A percentile compares a stretch with the other conserved stretches of the same genome.
phyloP scores from a whole-genome alignment of 2,797 vertebrate genomes.

The Calcarius lapponicus region DNA sequence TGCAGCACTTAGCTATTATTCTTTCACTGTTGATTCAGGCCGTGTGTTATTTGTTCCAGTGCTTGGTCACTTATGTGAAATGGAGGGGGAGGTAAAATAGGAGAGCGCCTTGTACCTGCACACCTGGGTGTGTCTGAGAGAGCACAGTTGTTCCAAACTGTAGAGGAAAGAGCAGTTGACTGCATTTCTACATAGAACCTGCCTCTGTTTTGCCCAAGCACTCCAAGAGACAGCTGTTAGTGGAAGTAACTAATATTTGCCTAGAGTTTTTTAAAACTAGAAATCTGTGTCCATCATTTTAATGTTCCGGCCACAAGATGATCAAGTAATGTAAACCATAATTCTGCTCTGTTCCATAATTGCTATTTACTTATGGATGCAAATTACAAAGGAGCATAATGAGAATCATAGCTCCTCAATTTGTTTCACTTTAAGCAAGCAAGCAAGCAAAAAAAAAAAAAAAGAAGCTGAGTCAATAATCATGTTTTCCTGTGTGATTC shows the following conservation, averaged over 20 bases:
- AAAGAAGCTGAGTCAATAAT: background rate
- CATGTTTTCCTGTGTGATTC: background rate
- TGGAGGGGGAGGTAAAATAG: background rate
- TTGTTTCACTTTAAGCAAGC: slow-evolving; percentile 12
- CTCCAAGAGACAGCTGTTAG: background rate
- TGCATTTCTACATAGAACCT: background rate
- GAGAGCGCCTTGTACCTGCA: background rate
- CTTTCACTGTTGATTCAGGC: background rate
- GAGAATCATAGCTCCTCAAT: background rate
- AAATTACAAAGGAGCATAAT: slow-evolving; percentile 21
- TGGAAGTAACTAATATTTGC: background rate
- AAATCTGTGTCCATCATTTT: background rate
- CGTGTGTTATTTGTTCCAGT: rapidly evolving
- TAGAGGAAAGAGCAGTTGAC: background rate
- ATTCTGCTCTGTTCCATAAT: background rate
- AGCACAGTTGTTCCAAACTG: background rate
- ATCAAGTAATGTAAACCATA: background rate
- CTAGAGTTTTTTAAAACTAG: background rate
- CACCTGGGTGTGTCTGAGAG: background rate
- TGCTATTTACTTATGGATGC: slow-evolving; percentile 9
- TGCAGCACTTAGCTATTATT: background rate
- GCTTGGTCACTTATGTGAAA: background rate
- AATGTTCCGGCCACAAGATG: background rate
- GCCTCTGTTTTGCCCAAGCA: background rate
- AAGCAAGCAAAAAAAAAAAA: background rate